phyloP scores from a whole-genome alignment of 2,797 vertebrate genomes.

The Hipposideros larvatus region DNA sequence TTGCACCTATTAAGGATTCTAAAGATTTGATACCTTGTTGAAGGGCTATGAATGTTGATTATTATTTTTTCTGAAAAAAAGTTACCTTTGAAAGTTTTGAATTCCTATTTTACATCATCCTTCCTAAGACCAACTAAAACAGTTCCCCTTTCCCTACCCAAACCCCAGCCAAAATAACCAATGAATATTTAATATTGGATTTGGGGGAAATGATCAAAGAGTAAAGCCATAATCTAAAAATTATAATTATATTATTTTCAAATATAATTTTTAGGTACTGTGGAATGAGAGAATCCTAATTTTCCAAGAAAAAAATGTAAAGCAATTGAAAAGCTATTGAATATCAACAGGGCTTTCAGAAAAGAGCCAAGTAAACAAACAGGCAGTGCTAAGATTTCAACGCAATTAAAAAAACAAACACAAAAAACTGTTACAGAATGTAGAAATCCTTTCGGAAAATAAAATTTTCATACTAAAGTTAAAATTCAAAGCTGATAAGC shows the following conservation, averaged over 20 bases:
- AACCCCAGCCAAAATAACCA: not conserved
- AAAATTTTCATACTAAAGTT: not conserved
- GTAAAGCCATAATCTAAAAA: not conserved
- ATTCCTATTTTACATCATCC: not conserved
- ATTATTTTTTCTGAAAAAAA: not conserved
- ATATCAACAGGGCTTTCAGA: not conserved
- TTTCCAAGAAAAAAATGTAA: conserved; percentile 30
- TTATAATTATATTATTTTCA: not conserved
- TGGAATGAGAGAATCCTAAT: not conserved
- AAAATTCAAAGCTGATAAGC: not conserved
- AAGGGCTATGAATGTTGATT: not conserved
- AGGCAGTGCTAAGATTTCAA: not conserved
- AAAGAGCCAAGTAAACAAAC: not conserved
- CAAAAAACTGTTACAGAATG: not conserved
- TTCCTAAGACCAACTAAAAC: not conserved
- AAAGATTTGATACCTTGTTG: not conserved
- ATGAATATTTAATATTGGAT: not conserved
- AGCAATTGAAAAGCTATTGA: not conserved
- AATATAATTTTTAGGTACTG: not conserved
- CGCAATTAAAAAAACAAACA: not conserved
- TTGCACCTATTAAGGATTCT: not conserved
- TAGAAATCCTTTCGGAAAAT: not conserved
- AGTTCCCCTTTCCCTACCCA: not conserved
- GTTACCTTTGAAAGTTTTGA: not conserved
- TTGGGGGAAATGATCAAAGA: not conserved